A percentile compares a stretch with the other conserved stretches of the same genome.
These are phyloP conservation scores for Bujurquina vittata DNA, from an alignment of 2,113 vertebrate genomes.

Conservation along the genomic window DNA sequence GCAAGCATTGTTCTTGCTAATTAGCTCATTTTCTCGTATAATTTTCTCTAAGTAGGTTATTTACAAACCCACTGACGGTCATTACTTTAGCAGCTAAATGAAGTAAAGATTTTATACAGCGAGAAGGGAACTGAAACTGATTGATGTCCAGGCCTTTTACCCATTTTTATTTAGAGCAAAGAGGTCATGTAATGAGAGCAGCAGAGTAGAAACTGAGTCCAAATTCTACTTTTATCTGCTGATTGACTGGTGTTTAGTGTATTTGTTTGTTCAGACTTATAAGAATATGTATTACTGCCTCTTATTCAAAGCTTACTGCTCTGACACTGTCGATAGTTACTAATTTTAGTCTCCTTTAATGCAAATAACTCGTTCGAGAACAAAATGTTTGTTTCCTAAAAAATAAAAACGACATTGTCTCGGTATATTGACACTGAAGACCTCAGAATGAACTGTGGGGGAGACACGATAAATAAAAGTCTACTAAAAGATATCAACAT, in stretches of 20 bases:
- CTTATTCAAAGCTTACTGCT: background rate
- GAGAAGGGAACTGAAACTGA: slow-evolving; percentile 28
- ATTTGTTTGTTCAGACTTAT: background rate
- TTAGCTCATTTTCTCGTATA: slow-evolving; percentile 55
- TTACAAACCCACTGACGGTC: slow-evolving; percentile 54
- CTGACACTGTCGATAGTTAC: background rate
- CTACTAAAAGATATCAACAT: slow-evolving; percentile 5
- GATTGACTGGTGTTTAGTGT: background rate
- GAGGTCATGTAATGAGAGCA: slow-evolving; percentile 7
- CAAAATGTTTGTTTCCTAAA: background rate
- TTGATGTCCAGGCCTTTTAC: slow-evolving; percentile 3
- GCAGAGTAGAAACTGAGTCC: background rate
- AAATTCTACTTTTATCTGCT: slow-evolving; percentile 15
- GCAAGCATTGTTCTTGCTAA: slow-evolving; percentile 56
- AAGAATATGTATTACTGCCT: background rate
- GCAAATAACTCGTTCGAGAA: background rate
- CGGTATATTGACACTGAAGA: background rate
- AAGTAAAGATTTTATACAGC: slow-evolving; percentile 34
- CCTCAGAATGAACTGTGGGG: background rate
- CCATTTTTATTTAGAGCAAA: slow-evolving; percentile 7
- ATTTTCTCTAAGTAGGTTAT: slow-evolving; percentile 59
- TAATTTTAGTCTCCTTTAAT: background rate
- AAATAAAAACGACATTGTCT: background rate
- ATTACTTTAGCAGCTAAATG: slow-evolving; percentile 49
- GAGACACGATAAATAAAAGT: background rate